Percentiles rank a stretch among this genome's conserved stretches.
These are phyloP conservation scores for Pimpla rufipes DNA, from an alignment of 2,888 invertebrate genomes.

Conservation along the genomic window DNA sequence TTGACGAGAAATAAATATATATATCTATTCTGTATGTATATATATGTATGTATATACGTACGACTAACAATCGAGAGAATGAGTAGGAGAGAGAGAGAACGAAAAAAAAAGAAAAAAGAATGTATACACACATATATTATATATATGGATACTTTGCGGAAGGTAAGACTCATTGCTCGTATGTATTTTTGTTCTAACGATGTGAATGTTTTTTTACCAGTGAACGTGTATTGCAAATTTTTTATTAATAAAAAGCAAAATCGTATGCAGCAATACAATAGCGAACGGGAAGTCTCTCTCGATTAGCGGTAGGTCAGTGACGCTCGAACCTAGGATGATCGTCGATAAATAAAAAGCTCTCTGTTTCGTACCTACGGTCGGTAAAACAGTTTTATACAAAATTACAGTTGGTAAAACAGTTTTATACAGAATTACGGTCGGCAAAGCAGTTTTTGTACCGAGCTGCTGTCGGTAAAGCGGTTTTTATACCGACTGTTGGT, in stretches of 20 bases:
- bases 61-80: conserved; percentile 26
- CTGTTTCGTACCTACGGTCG: not conserved
- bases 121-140: conserved; percentile 59
- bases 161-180: conserved; percentile 77
- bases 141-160: conserved; percentile 69
- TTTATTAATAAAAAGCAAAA: conserved; percentile 79
- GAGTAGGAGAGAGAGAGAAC: no score
- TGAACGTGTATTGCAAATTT: conserved; percentile 79
- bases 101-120: conserved; percentile 48
- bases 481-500: conserved; percentile 16
- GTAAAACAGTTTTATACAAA: not conserved
- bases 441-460: not conserved
- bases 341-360: not conserved
- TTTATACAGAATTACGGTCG: not conserved
- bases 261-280: conserved; percentile 39
- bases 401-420: no score
- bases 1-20: conserved; percentile 67
- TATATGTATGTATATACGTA: conserved; percentile 60
- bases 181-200: conserved; percentile 81
- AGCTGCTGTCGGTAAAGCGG: not conserved
- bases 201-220: conserved; percentile 82
- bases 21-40: conserved; percentile 64
- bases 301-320: not conserved
- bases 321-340: not conserved
- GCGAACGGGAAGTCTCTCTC: not conserved